Evolutionary conservation across 1,140 invertebrate genomes (phyloP).

Genomic region (Pogonus chalceus): DNA sequence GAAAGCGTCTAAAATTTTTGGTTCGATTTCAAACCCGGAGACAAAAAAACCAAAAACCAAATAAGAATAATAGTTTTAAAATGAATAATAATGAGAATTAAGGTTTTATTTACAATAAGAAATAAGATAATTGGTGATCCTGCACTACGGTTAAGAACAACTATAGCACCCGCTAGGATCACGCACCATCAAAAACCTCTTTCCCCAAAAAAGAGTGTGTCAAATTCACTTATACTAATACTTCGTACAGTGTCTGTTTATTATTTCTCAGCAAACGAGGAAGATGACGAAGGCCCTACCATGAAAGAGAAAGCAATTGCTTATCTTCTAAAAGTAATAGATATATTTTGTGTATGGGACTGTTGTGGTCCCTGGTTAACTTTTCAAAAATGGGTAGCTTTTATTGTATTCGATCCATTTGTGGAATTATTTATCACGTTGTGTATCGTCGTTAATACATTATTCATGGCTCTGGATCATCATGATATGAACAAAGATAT

Average conservation of each 20-base stretch:
- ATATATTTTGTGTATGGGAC: conserved; percentile 95
- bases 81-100: no score
- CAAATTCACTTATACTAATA: conserved; percentile 53
- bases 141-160: conserved; percentile 28
- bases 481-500: conserved; percentile 85
- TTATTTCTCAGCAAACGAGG: conserved; percentile 76
- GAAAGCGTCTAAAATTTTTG: no score
- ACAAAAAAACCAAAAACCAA: no score
- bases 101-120: background rate
- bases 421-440: conserved; percentile 96
- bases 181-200: conserved; percentile 38
- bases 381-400: conserved; percentile 79
- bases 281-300: conserved; percentile 80
- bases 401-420: conserved; percentile 95
- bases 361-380: conserved; percentile 86
- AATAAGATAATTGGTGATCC: background rate
- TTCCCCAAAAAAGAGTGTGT: conserved; percentile 54
- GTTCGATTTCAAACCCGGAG: no score
- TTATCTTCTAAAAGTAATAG: conserved; percentile 65
- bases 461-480: conserved; percentile 97
- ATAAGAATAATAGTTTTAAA: no score
- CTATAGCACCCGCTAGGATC: conserved; percentile 19
- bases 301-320: conserved; percentile 75
- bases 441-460: conserved; percentile 94
- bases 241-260: conserved; percentile 78